Base-by-base conservation (phyloP, 2,797 vertebrate genomes). In the Mionectes olivaceus region DNA sequence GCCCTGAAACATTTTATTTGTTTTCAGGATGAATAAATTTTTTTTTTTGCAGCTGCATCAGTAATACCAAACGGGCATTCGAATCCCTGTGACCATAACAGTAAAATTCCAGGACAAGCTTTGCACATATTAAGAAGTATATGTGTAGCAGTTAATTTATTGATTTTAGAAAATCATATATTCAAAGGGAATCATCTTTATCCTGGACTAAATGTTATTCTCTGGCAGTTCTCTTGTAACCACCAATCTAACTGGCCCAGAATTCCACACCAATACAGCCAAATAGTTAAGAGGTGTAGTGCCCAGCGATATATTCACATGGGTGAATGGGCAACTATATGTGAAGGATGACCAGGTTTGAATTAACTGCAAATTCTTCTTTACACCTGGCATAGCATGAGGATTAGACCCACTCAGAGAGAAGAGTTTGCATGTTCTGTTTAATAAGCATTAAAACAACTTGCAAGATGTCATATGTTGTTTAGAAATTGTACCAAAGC, bases 361-460 rank as follows among this genome's bases (percentile, higher is more conserved):
- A 90, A 86, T 89, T 79, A 84, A 73, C 59, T 70, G 39, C 22
- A 89, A 87, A 76, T 79, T 84, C 24, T 59, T 21, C 44, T 82
- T 84, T 87, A 63, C 37, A 77, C 19, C 17, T 89, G 50, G 24
- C 30, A 52, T 46, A 79, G 33, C 41, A 82, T 8, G 13, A 92
- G 39, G n/a, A 93, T 6, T 11, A 91, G 9, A 63, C 23, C 10
- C 18, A 73, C 15, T 56, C 59, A 73, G 75, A 79, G 13, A 75
- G 17, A 57, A 71, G 12, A 83, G 35, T 30, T 84, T 80, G 15
- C n/a, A 33, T 71, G 35, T 64, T 87, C 52, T 85, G 76, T 93
- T 82, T 95, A 92, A 92, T 82, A 77, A 86, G 39, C 30, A 82
- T 92, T 93, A 89, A 89, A 94, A 76, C 43, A 80, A 87, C 87